Evolutionary conservation across 2,797 vertebrate genomes (phyloP), one percentile per base, ranked within the genome.

Genomic region (Notolabrus celidotus): DNA sequence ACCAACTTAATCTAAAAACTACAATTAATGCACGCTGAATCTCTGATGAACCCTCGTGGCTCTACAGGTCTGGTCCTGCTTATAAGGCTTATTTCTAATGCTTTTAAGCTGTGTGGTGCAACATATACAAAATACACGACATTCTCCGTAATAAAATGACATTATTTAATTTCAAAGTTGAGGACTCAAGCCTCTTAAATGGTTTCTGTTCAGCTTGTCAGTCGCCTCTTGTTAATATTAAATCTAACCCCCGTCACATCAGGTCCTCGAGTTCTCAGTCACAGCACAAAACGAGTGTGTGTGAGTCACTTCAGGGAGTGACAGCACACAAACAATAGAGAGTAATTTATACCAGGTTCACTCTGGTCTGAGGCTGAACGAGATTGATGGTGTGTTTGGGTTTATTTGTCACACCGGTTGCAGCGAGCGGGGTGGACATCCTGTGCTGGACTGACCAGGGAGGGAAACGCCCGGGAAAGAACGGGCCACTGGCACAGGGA

Each of bases 381-480:
- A 55, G 46, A 66, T 42, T 23, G 71, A 54, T 42, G 70, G 65
- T 12, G 66, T 36, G 69, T 73, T 70, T 45, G 77, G 43, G 66
- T 64, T 65, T 56, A 45, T 82, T 67, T 76, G 77, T 80, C 77
- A 67, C 42, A 68, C 10, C 27, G 76, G 23, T 58, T 45, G 43
- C 27, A 69, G 34, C 22, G 68, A 82, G 56, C 60, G 41, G 71
- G 51, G 36, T 82, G 71, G 65, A 82, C 85, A 63, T 90, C 90
- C 89, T 86, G 86, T 68, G 58, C 57, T 66, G n/a, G 64, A 57
- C 36, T 1, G 31, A 84, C 61, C 76, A 1, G 59, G 43, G 58
- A 53, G 51, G 83, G 79, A 68, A 77, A 85, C 85, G 80, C 88
- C 88, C 72, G 38, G 82, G 75, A 85, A 41, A 85, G 77, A 74